Base-by-base conservation (phyloP, 2,797 vertebrate species). In the Odontamblyopus rebecca region DNA sequence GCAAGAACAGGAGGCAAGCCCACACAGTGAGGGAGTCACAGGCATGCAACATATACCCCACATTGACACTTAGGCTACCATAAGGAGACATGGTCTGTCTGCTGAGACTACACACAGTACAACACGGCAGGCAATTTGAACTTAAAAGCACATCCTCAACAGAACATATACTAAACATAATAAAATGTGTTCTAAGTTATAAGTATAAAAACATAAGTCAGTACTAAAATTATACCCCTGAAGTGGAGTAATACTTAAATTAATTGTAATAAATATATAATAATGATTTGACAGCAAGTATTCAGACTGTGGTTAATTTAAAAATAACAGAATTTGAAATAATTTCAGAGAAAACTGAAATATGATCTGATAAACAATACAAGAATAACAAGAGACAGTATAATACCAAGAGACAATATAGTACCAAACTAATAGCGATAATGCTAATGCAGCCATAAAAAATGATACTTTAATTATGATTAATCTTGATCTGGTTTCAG, bases 1-100 rank as follows among this genome's bases (percentile, higher is more conserved):
- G 91, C 92, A 90, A 94, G 92, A 67, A 92, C 89, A 86, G 92
- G 92, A 91, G 89, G 92, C 93, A 93, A 86, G 93, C 90, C 89
- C 85, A 90, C 88, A 90, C 90, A 89, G 88, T 90, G 92, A 89
- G 89, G 90, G 86, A 88, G 86, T 91, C 86, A 89, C 78, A 86
- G 84, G 75, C 90, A 86, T 93, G 93, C 93, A 90, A 93, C 89
- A 75, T 65, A 89, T 89, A 89, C 86, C 80, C 72, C 70, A 88
- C 85, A 77, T 75, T 15, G 67, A 78, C 60, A 81, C 76, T 61
- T 73, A 83, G 64, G 69, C 26, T 41, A 26, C 67, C 60, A 69
- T 66, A 66, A 54, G 50, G 1, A 68, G 54, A 82, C 71, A 76
- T 50, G 62, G 80, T 77, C 82, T 38, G 68, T 66, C 64, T 81